A percentile compares a stretch with the other conserved stretches of the same genome.
phyloP scores from a whole-genome alignment of 2,888 invertebrate species.

The Drosophila vallismaia region DNA sequence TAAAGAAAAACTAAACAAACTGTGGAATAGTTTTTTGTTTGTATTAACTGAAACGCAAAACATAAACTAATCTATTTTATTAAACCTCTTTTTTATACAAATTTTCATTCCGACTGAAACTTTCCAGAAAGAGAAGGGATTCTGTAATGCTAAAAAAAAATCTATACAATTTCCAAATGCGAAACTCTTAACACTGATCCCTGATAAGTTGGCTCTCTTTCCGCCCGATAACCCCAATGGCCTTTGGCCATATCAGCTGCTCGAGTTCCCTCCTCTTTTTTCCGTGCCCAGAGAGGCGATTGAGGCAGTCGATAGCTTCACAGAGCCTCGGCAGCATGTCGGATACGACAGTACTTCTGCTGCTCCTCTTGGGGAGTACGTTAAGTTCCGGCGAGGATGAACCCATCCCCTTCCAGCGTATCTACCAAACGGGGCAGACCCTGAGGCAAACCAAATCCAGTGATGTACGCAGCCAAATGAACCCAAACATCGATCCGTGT shows the following conservation, averaged over 20 bases:
- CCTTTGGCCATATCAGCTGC: slow-evolving; percentile 51
- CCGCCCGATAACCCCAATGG: slow-evolving; percentile 59
- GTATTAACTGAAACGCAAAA: neutral
- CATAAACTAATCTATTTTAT: neutral
- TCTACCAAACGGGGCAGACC: slow-evolving; percentile 66
- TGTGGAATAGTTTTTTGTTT: neutral
- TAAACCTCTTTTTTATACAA: neutral
- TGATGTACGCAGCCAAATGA: slow-evolving; percentile 72
- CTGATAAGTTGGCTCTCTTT: neutral
- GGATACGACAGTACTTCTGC: slow-evolving; percentile 16
- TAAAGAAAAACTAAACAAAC: neutral
- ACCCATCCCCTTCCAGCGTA: slow-evolving; percentile 46
- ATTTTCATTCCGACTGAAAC: neutral
- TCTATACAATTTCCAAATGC: neutral
- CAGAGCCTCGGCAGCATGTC: slow-evolving; percentile 60
- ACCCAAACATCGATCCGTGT: slow-evolving; percentile 76
- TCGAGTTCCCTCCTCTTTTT: neutral
- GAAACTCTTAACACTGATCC: neutral
- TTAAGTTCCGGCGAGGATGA: slow-evolving; percentile 13
- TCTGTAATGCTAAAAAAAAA: neutral
- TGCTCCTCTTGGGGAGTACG: slow-evolving; percentile 9
- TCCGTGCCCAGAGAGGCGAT: neutral
- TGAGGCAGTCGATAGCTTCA: slow-evolving; percentile 47
- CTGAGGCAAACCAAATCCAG: slow-evolving; percentile 63
- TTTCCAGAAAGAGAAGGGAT: neutral